Evolutionary conservation across 2,113 vertebrate genomes (phyloP), one percentile per base, ranked within the genome.

Genomic region (Pogonocichla stellata): DNA sequence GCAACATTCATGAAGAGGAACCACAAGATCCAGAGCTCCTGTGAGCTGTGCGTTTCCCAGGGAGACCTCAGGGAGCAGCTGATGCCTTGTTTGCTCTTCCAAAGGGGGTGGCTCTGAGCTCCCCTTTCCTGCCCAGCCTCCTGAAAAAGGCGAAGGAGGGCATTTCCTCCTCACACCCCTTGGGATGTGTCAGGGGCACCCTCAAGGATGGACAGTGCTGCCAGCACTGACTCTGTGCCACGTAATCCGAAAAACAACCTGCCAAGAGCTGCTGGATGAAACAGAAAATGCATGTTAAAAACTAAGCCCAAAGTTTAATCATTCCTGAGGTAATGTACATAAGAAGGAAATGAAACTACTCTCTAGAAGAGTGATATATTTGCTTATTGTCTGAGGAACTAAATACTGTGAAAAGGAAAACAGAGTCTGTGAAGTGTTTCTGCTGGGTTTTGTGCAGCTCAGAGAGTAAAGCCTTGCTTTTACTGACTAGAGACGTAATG

Each of bases 331-430:
- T 82, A 73, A 85, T 12, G 20, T 53, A 38, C 53, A 4, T 25
- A 40, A 87, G 57, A 84, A 93, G 58, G 65, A 93, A 92, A 67
- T 69, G 9, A 89, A 93, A 73, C 20, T 81, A 17, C n/a, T 69
- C 48, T 77, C 78, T 45, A 54, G 58, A 75, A 61, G 33, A 65
- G 25, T 31, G 45, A 79, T 51, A 15, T 29, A n/a, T 89, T 93
- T 89, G 61, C 36, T 89, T 61, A 42, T 65, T 91, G 73, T 75
- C 56, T 50, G 77, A 75, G 89, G 62, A 87, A 45, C 43, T 57
- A 79, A 86, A 78, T 53, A 57, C n/a, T 51, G 47, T 48, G 64
- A 50, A 86, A 38, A 65, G 62, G 71, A 86, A 92, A 86, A 53
- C 1, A 12, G 20, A 8, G 10, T 65, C 45, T 75, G 33, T 61